Conservation (phyloP, 2,888 invertebrate species). For the Philonicus albiceps region DNA sequence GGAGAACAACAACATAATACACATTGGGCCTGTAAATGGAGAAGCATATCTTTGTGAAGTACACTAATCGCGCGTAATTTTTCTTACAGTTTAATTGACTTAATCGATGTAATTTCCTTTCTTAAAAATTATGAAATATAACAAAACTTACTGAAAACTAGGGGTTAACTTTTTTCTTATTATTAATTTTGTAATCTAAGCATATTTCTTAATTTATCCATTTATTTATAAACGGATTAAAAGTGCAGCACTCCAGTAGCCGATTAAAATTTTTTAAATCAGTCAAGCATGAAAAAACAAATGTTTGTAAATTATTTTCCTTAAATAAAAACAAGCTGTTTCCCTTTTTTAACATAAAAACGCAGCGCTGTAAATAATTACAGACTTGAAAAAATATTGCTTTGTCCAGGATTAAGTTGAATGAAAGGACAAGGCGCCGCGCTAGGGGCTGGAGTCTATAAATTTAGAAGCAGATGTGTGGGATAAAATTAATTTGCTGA, state of each 20-base stretch:
- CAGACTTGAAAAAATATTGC: not conserved
- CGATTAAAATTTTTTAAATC: not conserved
- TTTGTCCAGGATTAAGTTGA: not conserved
- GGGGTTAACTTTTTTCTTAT: not conserved
- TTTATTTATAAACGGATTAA: not conserved
- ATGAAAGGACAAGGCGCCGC: not conserved
- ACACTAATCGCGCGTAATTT: not conserved
- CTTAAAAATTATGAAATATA: not conserved
- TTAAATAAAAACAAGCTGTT: not conserved
- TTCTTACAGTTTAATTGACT: not conserved
- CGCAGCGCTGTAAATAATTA: not conserved
- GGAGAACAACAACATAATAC: not conserved
- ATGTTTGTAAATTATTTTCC: not conserved
- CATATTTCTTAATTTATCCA: not conserved
- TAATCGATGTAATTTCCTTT: not conserved
- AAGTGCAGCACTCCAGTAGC: not conserved
- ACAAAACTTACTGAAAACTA: not conserved
- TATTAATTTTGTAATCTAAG: not conserved
- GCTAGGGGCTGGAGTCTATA: not conserved
- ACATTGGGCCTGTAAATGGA: not conserved
- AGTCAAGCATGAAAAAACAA: not conserved
- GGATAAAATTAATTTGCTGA: not conserved
- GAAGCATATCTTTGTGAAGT: not conserved
- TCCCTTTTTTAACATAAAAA: not conserved
- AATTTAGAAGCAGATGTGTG: not conserved